These are phyloP conservation scores for Polydrusus cervinus DNA, from an alignment of 2,888 invertebrate species.

Conservation along the genomic window DNA sequence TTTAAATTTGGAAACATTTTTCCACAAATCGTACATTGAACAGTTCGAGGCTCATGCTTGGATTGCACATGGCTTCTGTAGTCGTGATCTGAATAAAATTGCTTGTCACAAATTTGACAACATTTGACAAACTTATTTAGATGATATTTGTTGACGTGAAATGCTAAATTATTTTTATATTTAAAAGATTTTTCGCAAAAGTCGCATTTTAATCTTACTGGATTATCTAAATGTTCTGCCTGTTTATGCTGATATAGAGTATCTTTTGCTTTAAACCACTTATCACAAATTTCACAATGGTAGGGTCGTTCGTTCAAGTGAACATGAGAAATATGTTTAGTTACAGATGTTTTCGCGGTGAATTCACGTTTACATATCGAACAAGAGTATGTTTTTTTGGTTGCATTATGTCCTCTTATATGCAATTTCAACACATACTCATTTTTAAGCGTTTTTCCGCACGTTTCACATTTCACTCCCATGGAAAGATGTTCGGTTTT, in stretches of 20 bases:
- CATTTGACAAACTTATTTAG: conserved; percentile 13
- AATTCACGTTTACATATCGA: conserved; percentile 8
- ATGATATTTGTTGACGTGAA: conserved; percentile 6
- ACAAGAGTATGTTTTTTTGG: conserved; percentile 14
- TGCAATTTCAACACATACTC: conserved; percentile 56
- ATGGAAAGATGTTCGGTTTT: conserved; percentile 58
- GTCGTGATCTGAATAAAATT: conserved; percentile 22
- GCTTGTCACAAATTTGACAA: conserved; percentile 29
- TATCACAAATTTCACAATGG: conserved; percentile 58
- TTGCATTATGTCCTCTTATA: conserved; percentile 43
- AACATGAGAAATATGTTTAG: conserved; percentile 53
- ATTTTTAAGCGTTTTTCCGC: conserved; percentile 57
- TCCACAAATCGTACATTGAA: conserved; percentile 71
- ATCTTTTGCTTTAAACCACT: conserved; percentile 55
- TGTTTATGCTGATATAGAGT: conserved; percentile 56
- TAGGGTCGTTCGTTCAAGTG: conserved; percentile 55
- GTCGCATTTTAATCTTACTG: conserved; percentile 42
- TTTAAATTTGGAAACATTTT: conserved; percentile 73
- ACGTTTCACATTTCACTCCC: conserved; percentile 24
- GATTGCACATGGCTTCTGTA: conserved; percentile 23
- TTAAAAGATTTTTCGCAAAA: conserved; percentile 19
- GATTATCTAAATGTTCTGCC: conserved; percentile 55
- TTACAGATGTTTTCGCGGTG: background rate
- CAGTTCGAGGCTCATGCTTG: conserved; percentile 14
- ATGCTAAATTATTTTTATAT: background rate